These are phyloP conservation scores for Xestobium rufovillosum DNA, from an alignment of 2,888 invertebrate species.

Conservation along the genomic window DNA sequence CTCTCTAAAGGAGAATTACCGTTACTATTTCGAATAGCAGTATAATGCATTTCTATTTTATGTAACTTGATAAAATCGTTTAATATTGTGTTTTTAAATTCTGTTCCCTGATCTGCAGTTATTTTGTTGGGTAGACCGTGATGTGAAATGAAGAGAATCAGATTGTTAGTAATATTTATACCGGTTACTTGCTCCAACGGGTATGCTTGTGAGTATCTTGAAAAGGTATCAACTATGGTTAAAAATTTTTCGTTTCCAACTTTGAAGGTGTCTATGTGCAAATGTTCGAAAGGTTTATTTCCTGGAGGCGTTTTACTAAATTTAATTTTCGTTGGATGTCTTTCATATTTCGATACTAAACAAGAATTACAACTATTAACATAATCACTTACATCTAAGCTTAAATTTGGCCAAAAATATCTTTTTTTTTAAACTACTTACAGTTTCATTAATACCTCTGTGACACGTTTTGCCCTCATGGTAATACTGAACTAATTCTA, in stretches of 20 bases:
- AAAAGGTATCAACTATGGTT: no score
- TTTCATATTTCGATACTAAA: slow-evolving; percentile 6
- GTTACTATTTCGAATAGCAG: no score
- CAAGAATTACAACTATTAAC: slow-evolving; percentile 7
- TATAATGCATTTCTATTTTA: no score
- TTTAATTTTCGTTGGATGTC: no score
- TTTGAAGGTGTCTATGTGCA: neutral
- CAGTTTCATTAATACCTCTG: slow-evolving; percentile 8
- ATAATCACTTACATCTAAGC: slow-evolving; percentile 8
- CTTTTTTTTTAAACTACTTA: slow-evolving; percentile 1
- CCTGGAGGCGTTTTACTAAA: neutral
- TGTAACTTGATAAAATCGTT: no score
- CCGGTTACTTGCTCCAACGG: no score
- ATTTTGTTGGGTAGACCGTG: slow-evolving; percentile 3
- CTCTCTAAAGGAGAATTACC: no score
- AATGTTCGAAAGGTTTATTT: neutral
- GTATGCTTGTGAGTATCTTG: neutral
- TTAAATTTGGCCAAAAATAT: slow-evolving; percentile 8
- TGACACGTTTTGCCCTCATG: slow-evolving; percentile 5
- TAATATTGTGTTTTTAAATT: no score
- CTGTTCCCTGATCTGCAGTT: no score
- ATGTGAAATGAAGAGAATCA: no score
- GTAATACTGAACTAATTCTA: neutral
- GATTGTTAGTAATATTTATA: no score
- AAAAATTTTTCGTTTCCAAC: no score